A percentile compares a stretch with the other conserved stretches of the same genome.
Conservation (phyloP, 2,797 vertebrate genomes). For the Tadarida brasiliensis region DNA sequence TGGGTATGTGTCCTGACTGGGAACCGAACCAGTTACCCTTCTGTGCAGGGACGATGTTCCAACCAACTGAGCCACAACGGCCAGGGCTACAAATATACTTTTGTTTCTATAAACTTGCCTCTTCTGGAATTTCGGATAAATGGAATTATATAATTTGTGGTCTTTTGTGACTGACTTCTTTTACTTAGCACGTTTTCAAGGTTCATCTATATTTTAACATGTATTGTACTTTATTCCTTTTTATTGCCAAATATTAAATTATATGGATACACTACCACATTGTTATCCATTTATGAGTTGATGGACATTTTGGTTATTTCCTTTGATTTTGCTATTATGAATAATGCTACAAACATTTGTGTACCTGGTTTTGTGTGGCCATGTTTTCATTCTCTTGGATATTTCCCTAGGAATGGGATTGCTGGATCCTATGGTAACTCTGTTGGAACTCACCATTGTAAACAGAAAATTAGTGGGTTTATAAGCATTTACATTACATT, state of each 20-base stretch:
- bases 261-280: background rate
- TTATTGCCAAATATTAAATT: background rate
- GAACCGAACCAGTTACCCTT: too few species aligned
- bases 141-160: background rate
- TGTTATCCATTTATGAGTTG: background rate
- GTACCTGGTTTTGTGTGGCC: background rate
- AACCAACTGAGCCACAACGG: too few species aligned
- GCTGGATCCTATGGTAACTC: background rate
- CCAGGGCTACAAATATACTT: background rate
- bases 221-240: background rate
- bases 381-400: slow-evolving; percentile 7
- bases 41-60: too few species aligned
- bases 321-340: background rate
- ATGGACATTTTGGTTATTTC: background rate
- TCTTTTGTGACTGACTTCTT: background rate
- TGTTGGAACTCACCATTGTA: slow-evolving; percentile 17
- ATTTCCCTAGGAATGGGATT: background rate
- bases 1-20: too few species aligned
- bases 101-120: background rate
- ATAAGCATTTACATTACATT: slow-evolving; percentile 19
- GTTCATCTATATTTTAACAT: background rate
- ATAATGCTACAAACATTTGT: background rate
- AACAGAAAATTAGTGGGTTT: slow-evolving; percentile 26
- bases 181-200: background rate
- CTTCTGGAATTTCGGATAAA: background rate